Conservation (phyloP, 2,113 vertebrate species). For the Hemiscyllium ocellatum region DNA sequence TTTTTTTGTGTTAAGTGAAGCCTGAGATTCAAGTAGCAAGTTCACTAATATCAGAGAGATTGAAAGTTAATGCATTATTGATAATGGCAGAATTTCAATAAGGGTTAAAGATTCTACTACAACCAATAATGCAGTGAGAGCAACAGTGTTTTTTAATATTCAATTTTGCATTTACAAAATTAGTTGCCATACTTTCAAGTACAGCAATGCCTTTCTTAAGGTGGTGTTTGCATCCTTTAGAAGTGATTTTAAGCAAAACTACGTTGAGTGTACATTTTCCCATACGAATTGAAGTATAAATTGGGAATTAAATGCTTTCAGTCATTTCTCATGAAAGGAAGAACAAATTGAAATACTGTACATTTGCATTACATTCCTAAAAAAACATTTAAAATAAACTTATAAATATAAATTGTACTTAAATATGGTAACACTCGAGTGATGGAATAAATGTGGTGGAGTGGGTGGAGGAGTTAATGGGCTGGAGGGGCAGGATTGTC, state of each 20-base stretch:
- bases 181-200: neutral
- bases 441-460: neutral
- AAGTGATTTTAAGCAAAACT: neutral
- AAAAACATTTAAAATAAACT: neutral
- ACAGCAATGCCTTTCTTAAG: too few relatives aligned
- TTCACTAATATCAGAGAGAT: neutral
- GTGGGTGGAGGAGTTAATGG: neutral
- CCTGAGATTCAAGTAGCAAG: neutral
- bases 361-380: neutral
- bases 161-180: too few relatives aligned
- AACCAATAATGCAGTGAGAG: neutral
- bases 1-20: neutral
- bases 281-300: neutral
- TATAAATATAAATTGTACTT: neutral
- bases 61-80: neutral
- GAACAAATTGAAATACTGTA: neutral
- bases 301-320: neutral
- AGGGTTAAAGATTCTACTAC: neutral
- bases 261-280: neutral
- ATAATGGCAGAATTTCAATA: conserved; percentile 16
- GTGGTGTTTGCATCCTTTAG: neutral
- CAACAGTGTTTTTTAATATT: neutral
- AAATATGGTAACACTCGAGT: neutral
- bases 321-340: neutral
- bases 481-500: neutral